These are phyloP conservation scores for Lerema accius DNA, from an alignment of 1,140 invertebrate genomes.

Conservation along the genomic window DNA sequence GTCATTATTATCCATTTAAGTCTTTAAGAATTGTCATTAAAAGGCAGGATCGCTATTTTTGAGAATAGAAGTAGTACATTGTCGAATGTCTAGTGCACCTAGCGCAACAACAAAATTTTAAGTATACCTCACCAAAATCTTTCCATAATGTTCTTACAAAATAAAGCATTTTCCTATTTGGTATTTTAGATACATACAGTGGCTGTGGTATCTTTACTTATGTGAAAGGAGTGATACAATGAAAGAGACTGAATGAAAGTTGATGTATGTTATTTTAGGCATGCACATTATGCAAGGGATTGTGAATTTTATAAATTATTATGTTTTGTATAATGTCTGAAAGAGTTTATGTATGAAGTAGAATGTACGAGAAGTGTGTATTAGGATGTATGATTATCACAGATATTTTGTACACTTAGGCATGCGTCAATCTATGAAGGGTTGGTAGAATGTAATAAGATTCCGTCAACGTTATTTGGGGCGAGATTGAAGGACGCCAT, in stretches of 20 bases:
- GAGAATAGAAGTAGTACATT: background rate
- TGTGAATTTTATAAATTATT: conserved; percentile 81
- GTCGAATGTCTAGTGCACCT: conserved; percentile 57
- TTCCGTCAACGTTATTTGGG: conserved; percentile 64
- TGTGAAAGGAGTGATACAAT: conserved; percentile 65
- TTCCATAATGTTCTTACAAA: conserved; percentile 75
- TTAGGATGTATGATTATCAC: conserved; percentile 59
- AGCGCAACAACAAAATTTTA: conserved; percentile 57
- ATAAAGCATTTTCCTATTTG: conserved; percentile 80
- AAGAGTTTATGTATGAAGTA: conserved; percentile 53
- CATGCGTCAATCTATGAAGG: conserved; percentile 65
- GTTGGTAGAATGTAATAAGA: conserved; percentile 71
- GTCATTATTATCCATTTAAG: background rate
- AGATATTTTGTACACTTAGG: conserved; percentile 75
- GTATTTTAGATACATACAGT: conserved; percentile 82
- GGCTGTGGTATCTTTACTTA: conserved; percentile 82
- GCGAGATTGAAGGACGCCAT: conserved; percentile 74
- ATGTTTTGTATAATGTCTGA: conserved; percentile 73
- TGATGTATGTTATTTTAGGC: conserved; percentile 79
- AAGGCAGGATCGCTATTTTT: background rate
- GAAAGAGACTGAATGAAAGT: conserved; percentile 68
- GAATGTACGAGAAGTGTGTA: conserved; percentile 46
- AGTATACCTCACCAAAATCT: conserved; percentile 72
- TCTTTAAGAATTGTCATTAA: too few species aligned
- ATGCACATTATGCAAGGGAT: conserved; percentile 81